phyloP scores from a whole-genome alignment of 1,140 invertebrate species.

The Drosophila paulistorum region DNA sequence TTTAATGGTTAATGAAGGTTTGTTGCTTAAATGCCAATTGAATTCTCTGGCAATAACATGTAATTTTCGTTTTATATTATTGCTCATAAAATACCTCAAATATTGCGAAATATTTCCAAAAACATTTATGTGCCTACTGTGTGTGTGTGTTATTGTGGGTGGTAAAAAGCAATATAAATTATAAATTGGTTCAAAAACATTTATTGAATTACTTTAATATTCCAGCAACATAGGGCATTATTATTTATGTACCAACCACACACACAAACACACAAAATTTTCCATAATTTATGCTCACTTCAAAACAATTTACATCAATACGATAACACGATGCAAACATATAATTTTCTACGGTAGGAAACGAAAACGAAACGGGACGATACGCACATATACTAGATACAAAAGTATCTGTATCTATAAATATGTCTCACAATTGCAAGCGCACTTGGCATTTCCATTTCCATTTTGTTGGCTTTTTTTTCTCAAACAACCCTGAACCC shows the following conservation, averaged over 20 bases:
- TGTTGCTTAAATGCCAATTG: no score
- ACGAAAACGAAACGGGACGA: slow-evolving; percentile 13
- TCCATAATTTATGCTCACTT: slow-evolving; percentile 69
- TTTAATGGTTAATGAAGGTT: no score
- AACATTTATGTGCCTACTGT: no score
- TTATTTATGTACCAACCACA: slow-evolving; percentile 59
- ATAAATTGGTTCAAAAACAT: slow-evolving; percentile 27
- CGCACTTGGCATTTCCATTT: slow-evolving; percentile 70
- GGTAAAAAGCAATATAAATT: slow-evolving; percentile 35
- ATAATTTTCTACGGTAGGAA: slow-evolving; percentile 61
- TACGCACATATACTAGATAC: neutral
- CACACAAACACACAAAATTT: slow-evolving; percentile 44
- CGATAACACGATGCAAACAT: slow-evolving; percentile 48
- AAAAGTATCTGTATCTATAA: slow-evolving; percentile 57
- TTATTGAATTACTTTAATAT: slow-evolving; percentile 65
- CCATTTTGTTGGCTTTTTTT: slow-evolving; percentile 48
- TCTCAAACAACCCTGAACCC: slow-evolving; percentile 49
- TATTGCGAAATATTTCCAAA: no score
- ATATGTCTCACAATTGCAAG: slow-evolving; percentile 71
- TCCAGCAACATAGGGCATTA: slow-evolving; percentile 39
- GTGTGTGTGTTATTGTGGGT: neutral
- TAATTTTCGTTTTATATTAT: no score
- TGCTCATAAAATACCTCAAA: no score
- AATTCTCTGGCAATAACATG: no score
- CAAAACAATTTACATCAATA: slow-evolving; percentile 59